These are phyloP conservation scores for Lasiurus cinereus DNA, from an alignment of 2,113 vertebrate species.

Conservation along the genomic window DNA sequence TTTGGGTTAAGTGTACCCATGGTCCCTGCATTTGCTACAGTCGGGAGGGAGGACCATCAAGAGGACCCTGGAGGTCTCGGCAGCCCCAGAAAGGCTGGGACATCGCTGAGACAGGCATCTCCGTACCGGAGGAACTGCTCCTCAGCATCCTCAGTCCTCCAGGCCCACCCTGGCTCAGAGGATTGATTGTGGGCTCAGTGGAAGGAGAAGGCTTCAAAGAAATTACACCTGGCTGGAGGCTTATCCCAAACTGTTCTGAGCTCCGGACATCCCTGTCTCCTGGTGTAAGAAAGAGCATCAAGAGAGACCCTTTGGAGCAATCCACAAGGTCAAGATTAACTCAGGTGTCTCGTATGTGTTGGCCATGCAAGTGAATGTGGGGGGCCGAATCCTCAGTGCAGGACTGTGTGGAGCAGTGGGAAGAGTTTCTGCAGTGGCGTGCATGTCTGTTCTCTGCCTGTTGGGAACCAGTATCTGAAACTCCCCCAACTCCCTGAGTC, in stretches of 20 bases:
- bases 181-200: slow-evolving; percentile 67
- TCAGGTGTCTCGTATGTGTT: background rate
- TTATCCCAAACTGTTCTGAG: background rate
- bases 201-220: slow-evolving; percentile 61
- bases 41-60: slow-evolving; percentile 81
- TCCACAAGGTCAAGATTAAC: background rate
- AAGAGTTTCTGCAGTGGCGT: fast-evolving
- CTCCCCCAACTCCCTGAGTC: background rate
- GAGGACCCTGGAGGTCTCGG: slow-evolving; percentile 82
- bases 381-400: background rate
- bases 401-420: fast-evolving
- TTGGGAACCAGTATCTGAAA: background rate
- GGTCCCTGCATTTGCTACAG: slow-evolving; percentile 85
- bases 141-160: background rate
- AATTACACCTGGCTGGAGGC: background rate
- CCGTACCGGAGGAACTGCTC: slow-evolving; percentile 55
- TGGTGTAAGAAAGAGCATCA: background rate
- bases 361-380: fast-evolving
- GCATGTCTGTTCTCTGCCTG: background rate
- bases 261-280: background rate
- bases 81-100: slow-evolving; percentile 69
- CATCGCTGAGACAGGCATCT: slow-evolving; percentile 51
- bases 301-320: background rate
- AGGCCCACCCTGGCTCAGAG: slow-evolving; percentile 73
- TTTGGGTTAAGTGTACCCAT: slow-evolving; percentile 90